Base-by-base conservation (phyloP, 2,797 vertebrate species). In the Phyllotis vaccarum region DNA sequence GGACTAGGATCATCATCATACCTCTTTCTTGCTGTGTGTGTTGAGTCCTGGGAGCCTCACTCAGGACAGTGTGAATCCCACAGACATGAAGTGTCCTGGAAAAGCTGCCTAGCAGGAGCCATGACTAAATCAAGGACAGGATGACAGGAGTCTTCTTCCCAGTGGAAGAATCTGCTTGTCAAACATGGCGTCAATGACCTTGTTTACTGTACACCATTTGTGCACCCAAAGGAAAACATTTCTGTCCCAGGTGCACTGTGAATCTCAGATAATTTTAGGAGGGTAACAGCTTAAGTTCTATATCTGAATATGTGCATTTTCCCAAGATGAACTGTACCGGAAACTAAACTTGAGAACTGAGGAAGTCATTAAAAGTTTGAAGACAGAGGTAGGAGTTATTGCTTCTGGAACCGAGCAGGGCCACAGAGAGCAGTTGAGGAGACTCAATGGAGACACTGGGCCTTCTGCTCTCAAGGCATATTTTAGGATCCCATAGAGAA, bases 321-420 rank as follows among this genome's bases (percentile, higher is more conserved):
- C 78, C 60, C 34, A 62, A n/a, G 60, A 9, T 46, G 70, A 70
- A 40, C 34, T 40, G 1, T 22, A 16, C 40, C n/a, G 70, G 17
- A 56, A 89, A 94, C 58, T 89, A 14, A 95, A 92, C 85, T 93
- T 82, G 6, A 60, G 24, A 43, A 31, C 4, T n/a, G 31, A 49
- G 46, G 40, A 27, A 14, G 12, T 64, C 46, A 49, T 49, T 49
- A 49, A 49, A 49, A 49, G 46, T 49, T 49, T 49, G 5, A 49
- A 49, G 9, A 49, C 46, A 49, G 46, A 5, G 46, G 9, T 49
- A 9, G 46, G 46, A 49, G 9, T 49, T 49, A 49, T 49, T 49
- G 46, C 9, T 49, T 49, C 46, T 49, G 46, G 46, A 49, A 49
- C 5, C 46, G 9, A 49, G 46, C 46, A 49, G 46, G 46, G 46